Base-by-base conservation (phyloP, 1,140 invertebrate species). In the Magallana ariakensis region DNA sequence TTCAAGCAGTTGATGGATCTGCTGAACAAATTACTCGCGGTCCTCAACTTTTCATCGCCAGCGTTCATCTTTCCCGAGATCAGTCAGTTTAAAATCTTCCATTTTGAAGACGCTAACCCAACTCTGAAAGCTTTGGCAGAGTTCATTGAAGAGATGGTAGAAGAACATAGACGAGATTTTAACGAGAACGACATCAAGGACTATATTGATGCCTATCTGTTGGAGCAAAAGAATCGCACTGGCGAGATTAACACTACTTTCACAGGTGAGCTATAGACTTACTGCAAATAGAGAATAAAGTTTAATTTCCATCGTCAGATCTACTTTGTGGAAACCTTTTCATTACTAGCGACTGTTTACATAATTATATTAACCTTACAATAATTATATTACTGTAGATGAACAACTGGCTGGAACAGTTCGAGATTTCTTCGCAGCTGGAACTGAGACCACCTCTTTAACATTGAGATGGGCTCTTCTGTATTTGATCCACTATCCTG, bases 381-480 rank as follows among this genome's bases (percentile, higher is more conserved):
- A n/a, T n/a, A n/a, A 10, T n/a, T 80, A 15, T 80, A 26, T 11
- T 15, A 2, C 16, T 80, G 22, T 9, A 91, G 91, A 89, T 33
- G 56, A 80, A 66, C 87, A 91, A 22, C 83, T 92, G 46, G 3
- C 15, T 62, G 75, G 75, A 13, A 55, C 85, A 5, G 87, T 94
- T 19, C 26, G 85, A 10, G 98, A 99, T 94, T 95, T 99, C 86
- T 98, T 98, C 92, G 97, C 97, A 0, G 98, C 98, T 57, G 97
- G 97, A 0, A 96, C 97, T 16, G 98, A 99, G 92, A 99, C 98
- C 0, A 97, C 97, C 0, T 94, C 97, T 54, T 96, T 97, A 0
- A 97, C 98, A 0, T 93, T 99, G 13, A 95, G 97, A 33, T 99
- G 98, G 98, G 97, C 97, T 89, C 94, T 98, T 22, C 94, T 99